These are phyloP conservation scores for Eueides isabella DNA, from an alignment of 1,140 invertebrate species.

Conservation along the genomic window DNA sequence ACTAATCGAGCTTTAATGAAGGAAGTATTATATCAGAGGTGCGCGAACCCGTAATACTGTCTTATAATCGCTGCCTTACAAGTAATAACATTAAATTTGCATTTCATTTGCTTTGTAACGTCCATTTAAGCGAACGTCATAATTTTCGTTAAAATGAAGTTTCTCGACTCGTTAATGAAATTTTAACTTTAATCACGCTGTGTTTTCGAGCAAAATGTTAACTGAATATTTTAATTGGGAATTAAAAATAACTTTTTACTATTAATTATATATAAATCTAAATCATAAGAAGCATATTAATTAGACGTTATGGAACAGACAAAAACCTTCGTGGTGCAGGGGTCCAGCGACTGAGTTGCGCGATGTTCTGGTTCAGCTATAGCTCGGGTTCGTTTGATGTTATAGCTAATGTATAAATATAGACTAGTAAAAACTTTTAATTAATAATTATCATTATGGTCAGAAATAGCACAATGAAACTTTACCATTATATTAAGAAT, in stretches of 20 bases:
- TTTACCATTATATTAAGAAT: neutral
- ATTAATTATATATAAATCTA: too few relatives aligned
- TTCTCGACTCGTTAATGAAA: conserved; percentile 44
- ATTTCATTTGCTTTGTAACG: conserved; percentile 48
- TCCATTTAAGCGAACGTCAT: conserved; percentile 48
- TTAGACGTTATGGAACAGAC: too few relatives aligned
- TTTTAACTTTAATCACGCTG: conserved; percentile 15
- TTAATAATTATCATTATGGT: neutral
- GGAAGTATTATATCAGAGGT: conserved; percentile 11
- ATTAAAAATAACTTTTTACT: neutral
- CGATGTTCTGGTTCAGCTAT: too few relatives aligned
- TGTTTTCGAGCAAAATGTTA: neutral
- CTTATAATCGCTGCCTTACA: conserved; percentile 52
- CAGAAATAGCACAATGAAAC: neutral
- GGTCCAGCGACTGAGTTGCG: too few relatives aligned
- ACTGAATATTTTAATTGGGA: neutral
- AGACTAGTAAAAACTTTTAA: neutral
- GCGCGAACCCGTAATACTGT: conserved; percentile 40
- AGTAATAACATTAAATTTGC: conserved; percentile 61
- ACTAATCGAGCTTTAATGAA: neutral
- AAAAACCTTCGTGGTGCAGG: too few relatives aligned
- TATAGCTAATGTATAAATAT: neutral
- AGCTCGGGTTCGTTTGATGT: too few relatives aligned
- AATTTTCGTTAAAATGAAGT: conserved; percentile 48
- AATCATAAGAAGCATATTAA: too few relatives aligned